phyloP scores from a whole-genome alignment of 2,113 vertebrate genomes.

The Ibidorhyncha struthersii region DNA sequence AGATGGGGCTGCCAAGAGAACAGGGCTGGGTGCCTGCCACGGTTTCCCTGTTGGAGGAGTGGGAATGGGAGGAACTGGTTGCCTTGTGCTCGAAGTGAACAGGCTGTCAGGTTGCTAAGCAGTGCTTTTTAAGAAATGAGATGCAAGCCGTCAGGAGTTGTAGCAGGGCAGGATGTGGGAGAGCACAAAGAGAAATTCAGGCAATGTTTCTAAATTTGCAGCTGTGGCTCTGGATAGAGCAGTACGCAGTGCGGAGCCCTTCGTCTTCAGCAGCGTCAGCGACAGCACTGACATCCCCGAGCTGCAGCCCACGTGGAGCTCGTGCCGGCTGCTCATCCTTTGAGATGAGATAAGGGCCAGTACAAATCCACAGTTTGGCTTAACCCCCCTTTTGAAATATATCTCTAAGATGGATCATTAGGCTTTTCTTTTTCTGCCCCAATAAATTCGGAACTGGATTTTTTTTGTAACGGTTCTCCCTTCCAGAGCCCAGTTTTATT shows the following conservation, averaged over 20 bases:
- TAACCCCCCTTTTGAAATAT: accelerated
- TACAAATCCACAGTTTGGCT: neutral
- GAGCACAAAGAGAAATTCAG: neutral
- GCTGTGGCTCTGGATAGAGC: neutral
- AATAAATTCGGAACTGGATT: neutral
- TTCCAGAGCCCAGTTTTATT: neutral
- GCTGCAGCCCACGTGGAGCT: neutral
- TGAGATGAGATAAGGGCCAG: neutral
- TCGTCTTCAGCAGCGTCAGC: neutral
- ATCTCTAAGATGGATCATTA: neutral
- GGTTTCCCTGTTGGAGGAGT: neutral
- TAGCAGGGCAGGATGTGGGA: slow-evolving; percentile 27
- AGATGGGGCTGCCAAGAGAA: accelerated
- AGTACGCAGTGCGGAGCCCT: neutral
- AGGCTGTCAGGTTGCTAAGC: slow-evolving; percentile 30
- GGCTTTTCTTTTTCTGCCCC: neutral
- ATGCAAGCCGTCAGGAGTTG: neutral
- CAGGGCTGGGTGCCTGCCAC: accelerated
- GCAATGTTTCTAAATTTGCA: neutral
- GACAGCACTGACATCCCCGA: neutral
- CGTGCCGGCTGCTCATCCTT: neutral
- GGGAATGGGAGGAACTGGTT: neutral
- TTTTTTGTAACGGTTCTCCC: neutral
- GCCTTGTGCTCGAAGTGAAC: neutral
- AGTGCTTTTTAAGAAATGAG: neutral